phyloP scores from a whole-genome alignment of 2,113 vertebrate genomes.

The Turdus rufiventris region DNA sequence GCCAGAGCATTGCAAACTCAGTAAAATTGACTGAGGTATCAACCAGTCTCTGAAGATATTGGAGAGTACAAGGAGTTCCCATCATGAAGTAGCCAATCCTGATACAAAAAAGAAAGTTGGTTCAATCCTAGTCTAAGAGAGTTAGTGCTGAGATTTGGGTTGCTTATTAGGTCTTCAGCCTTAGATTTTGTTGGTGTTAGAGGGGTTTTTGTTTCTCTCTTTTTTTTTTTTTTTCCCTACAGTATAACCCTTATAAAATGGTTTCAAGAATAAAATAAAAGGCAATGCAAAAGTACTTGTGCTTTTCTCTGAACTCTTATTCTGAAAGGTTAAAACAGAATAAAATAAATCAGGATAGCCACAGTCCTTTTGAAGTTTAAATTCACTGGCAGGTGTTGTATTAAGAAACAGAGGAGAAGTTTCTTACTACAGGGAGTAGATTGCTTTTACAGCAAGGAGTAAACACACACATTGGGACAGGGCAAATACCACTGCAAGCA shows the following conservation, averaged over 20 bases:
- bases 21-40: not conserved
- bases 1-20: not conserved
- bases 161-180: not conserved
- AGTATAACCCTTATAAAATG: not conserved
- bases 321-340: not conserved
- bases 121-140: not conserved
- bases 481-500: not conserved
- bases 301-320: not conserved
- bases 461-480: not conserved
- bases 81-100: not conserved
- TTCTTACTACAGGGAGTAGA: not conserved
- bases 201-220: rapidly evolving
- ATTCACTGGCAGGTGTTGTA: not conserved
- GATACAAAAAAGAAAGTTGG: not conserved
- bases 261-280: not conserved
- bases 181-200: not conserved
- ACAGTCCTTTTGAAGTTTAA: not conserved
- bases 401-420: not conserved
- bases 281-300: not conserved
- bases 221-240: not conserved
- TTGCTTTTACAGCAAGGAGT: not conserved
- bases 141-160: not conserved
- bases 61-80: not conserved
- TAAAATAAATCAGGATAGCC: not conserved
- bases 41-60: not conserved